A percentile compares a stretch with the other conserved stretches of the same genome.
Evolutionary conservation across 1,140 invertebrate species (phyloP).

Genomic region (Idris sp.): DNA sequence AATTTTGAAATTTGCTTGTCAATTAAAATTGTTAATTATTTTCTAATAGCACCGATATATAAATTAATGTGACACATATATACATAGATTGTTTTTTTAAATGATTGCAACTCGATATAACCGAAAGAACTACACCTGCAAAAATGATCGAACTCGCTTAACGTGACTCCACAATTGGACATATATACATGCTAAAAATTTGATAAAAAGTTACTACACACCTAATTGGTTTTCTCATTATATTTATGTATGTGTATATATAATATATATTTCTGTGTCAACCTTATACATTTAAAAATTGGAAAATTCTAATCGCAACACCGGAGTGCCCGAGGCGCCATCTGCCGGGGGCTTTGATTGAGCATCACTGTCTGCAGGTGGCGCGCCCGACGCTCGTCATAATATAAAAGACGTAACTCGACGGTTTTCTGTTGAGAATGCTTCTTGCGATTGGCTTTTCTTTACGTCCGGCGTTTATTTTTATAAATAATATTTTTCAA

Average conservation of each 20-base stretch:
- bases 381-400: slow-evolving; percentile 50
- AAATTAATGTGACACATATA: too few relatives aligned
- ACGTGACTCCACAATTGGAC: slow-evolving; percentile 69
- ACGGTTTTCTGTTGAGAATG: slow-evolving; percentile 33
- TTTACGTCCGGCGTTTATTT: slow-evolving; percentile 52
- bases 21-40: too few relatives aligned
- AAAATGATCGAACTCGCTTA: slow-evolving; percentile 47
- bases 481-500: slow-evolving; percentile 50
- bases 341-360: slow-evolving; percentile 18
- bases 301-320: slow-evolving; percentile 74
- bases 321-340: slow-evolving; percentile 44
- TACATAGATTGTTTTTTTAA: too few relatives aligned
- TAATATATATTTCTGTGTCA: slow-evolving; percentile 65
- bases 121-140: slow-evolving; percentile 35
- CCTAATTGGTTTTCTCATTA: slow-evolving; percentile 66
- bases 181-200: slow-evolving; percentile 77
- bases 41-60: too few relatives aligned
- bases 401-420: slow-evolving; percentile 64
- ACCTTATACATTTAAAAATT: slow-evolving; percentile 71
- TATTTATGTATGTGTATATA: slow-evolving; percentile 62
- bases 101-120: slow-evolving; percentile 35
- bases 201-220: slow-evolving; percentile 76
- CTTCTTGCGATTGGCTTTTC: too few relatives aligned
- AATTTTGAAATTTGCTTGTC: too few relatives aligned
- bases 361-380: slow-evolving; percentile 29